phyloP scores from a whole-genome alignment of 2,113 vertebrate species.

The Nesospiza acunhae region DNA sequence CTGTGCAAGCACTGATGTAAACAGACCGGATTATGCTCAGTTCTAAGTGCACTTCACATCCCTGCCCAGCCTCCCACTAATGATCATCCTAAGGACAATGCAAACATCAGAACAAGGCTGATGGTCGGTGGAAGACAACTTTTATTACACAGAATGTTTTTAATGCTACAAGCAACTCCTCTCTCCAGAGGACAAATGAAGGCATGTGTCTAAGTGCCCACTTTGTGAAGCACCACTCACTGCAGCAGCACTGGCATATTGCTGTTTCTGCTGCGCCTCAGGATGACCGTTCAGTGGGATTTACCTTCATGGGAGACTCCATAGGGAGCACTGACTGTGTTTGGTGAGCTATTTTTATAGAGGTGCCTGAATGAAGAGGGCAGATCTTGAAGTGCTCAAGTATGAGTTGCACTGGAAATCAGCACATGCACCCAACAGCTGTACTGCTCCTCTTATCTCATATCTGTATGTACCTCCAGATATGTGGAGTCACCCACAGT shows the following conservation, averaged over 20 bases:
- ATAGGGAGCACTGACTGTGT: neutral
- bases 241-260: neutral
- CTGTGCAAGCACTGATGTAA: neutral
- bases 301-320: neutral
- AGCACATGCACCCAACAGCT: neutral
- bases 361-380: neutral
- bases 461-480: neutral
- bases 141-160: neutral
- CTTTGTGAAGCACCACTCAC: neutral
- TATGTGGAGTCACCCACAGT: neutral
- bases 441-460: neutral
- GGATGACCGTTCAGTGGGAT: neutral
- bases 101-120: neutral
- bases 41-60: neutral
- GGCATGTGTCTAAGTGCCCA: accelerated
- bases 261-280: neutral
- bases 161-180: neutral
- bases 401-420: neutral
- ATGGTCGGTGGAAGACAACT: neutral
- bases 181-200: neutral
- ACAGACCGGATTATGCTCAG: neutral
- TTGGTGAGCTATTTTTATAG: neutral
- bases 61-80: neutral
- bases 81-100: neutral
- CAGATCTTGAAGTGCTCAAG: neutral